These are phyloP conservation scores for Drosophila neonasuta DNA, from an alignment of 2,888 invertebrate genomes.

Conservation along the genomic window DNA sequence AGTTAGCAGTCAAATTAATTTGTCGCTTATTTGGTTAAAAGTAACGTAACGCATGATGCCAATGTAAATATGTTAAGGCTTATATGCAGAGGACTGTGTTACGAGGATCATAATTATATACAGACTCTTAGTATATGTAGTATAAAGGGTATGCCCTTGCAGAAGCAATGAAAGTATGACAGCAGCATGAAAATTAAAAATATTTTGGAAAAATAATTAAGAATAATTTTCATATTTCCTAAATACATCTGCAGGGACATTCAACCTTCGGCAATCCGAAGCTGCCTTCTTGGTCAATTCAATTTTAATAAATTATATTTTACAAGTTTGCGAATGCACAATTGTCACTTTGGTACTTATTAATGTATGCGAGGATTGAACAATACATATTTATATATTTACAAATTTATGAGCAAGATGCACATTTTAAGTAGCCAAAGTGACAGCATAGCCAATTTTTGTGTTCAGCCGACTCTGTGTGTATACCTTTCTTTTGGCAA, in stretches of 20 bases:
- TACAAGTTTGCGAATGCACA: constrained; percentile 40
- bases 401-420: constrained; percentile 23
- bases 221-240: not conserved
- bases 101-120: constrained; percentile 37
- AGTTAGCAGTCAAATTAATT: constrained; percentile 43
- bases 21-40: constrained; percentile 17
- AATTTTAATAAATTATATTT: constrained; percentile 30
- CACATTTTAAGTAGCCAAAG: constrained; percentile 39
- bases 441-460: constrained; percentile 43
- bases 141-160: constrained; percentile 5
- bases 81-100: constrained; percentile 28
- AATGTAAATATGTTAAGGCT: constrained; percentile 32
- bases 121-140: constrained; percentile 8
- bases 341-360: constrained; percentile 44
- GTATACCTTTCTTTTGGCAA: constrained; percentile 83
- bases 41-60: constrained; percentile 12
- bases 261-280: constrained; percentile 26
- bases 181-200: not conserved
- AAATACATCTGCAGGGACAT: constrained; percentile 3
- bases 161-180: not conserved
- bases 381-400: constrained; percentile 29
- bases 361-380: constrained; percentile 14
- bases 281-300: not conserved
- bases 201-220: not conserved
- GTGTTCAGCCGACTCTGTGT: constrained; percentile 32